phyloP scores from a whole-genome alignment of 2,888 invertebrate genomes.

The Molanna angustata region DNA sequence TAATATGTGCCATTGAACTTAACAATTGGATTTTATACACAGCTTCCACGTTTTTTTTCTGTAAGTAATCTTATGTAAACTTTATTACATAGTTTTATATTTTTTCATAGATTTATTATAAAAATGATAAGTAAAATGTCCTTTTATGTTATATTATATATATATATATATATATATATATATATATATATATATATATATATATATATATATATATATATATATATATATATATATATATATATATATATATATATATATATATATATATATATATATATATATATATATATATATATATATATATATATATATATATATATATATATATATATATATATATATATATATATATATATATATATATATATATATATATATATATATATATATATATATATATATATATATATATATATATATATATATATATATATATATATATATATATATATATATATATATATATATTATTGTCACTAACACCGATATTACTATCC shows the following conservation, averaged over 20 bases:
- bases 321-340: background rate
- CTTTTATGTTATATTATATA: background rate
- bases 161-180: background rate
- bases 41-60: background rate
- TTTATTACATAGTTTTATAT: background rate
- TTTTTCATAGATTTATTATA: too few relatives aligned
- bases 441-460: background rate
- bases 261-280: background rate
- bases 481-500: too few relatives aligned
- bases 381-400: background rate
- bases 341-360: background rate
- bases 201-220: background rate
- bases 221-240: background rate
- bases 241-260: background rate
- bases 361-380: background rate
- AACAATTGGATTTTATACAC: background rate
- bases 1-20: constrained; percentile 15
- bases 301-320: background rate
- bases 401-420: background rate
- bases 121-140: too few relatives aligned
- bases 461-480: too few relatives aligned
- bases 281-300: background rate
- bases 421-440: background rate
- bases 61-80: background rate
- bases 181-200: background rate